Evolutionary conservation across 1,140 invertebrate species (phyloP).

Genomic region (Hestina assimilis): DNA sequence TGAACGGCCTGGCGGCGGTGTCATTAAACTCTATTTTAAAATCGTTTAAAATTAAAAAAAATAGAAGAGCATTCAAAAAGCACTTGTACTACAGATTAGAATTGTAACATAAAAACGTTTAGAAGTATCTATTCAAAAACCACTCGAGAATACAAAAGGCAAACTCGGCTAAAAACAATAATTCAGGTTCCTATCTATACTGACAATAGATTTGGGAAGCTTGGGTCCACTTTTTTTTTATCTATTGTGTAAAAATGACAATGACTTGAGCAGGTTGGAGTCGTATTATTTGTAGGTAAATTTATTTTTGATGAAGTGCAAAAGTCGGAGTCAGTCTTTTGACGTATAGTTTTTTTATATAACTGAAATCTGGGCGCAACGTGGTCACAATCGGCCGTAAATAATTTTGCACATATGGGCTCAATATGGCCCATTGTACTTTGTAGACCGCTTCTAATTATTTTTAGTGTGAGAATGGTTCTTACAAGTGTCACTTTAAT

Average conservation of each 20-base stretch:
- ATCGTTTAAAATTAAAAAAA: constrained; percentile 8
- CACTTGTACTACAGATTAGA: constrained; percentile 21
- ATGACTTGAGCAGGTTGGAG: constrained; percentile 54
- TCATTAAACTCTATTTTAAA: constrained; percentile 11
- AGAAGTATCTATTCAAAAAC: constrained; percentile 42
- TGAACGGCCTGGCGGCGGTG: background rate
- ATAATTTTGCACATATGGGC: constrained; percentile 67
- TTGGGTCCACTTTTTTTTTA: constrained; percentile 43
- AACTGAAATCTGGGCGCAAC: constrained; percentile 47
- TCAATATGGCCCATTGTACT: constrained; percentile 63
- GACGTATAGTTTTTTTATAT: constrained; percentile 49
- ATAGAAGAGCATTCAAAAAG: constrained; percentile 6
- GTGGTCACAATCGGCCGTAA: constrained; percentile 48
- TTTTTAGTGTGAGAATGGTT: constrained; percentile 55
- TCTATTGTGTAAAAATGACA: constrained; percentile 42
- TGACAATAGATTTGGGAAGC: constrained; percentile 44
- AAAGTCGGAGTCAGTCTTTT: constrained; percentile 58
- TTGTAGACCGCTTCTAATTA: constrained; percentile 52
- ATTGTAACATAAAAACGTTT: constrained; percentile 27
- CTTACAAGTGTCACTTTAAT: constrained; percentile 18
- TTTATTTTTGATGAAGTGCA: constrained; percentile 76
- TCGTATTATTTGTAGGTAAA: constrained; percentile 63
- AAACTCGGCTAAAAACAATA: constrained; percentile 66
- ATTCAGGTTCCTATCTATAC: constrained; percentile 47
- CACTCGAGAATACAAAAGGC: constrained; percentile 52